Evolutionary conservation across 2,888 invertebrate genomes (phyloP).

Genomic region (Lochmaea crataegi): DNA sequence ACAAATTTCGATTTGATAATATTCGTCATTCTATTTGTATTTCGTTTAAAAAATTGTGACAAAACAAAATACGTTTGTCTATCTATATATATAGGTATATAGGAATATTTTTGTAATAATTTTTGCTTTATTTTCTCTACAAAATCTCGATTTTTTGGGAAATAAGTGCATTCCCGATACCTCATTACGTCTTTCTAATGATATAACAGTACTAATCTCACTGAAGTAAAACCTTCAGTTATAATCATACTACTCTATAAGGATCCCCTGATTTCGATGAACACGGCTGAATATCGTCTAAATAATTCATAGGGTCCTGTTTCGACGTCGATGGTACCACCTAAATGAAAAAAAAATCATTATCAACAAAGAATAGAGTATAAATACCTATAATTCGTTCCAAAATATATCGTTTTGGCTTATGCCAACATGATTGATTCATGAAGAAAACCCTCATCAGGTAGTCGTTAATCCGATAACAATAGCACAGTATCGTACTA

Average conservation of each 20-base stretch:
- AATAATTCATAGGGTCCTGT: slow-evolving; percentile 62
- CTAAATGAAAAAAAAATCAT: background rate
- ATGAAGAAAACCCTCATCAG: no score
- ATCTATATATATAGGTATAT: no score
- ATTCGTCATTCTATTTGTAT: background rate
- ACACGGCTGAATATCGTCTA: slow-evolving; percentile 66
- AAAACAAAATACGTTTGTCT: background rate
- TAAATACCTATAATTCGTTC: no score
- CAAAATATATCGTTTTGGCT: no score
- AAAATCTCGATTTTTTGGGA: slow-evolving; percentile 23
- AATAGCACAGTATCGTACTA: no score
- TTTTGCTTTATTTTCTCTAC: slow-evolving; percentile 21
- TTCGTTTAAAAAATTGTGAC: background rate
- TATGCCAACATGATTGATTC: no score
- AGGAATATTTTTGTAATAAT: slow-evolving; percentile 8
- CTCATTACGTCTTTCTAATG: slow-evolving; percentile 40
- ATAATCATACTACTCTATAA: slow-evolving; percentile 62
- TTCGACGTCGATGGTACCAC: slow-evolving; percentile 67
- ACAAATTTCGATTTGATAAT: no score
- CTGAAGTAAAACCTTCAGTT: slow-evolving; percentile 51
- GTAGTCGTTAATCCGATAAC: no score
- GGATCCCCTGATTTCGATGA: slow-evolving; percentile 64
- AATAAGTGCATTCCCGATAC: slow-evolving; percentile 12
- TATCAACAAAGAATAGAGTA: background rate
- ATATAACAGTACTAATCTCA: slow-evolving; percentile 46